phyloP scores from a whole-genome alignment of 2,113 vertebrate species.

The Nematolebias whitei region DNA sequence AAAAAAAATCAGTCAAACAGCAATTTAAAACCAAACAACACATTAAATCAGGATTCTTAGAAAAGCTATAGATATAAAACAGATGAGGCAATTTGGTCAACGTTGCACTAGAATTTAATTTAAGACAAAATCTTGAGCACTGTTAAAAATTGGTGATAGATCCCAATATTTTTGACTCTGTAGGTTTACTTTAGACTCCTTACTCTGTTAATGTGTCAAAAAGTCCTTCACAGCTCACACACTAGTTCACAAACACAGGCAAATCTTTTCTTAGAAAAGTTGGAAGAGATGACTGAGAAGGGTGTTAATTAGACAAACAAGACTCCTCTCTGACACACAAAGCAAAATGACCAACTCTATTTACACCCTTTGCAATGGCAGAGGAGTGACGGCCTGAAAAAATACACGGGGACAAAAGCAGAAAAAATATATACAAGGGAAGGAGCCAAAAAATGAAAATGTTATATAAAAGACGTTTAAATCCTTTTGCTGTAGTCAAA shows the following conservation, averaged over 20 bases:
- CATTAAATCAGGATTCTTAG: neutral
- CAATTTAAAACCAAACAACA: constrained; percentile 24
- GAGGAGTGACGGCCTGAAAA: neutral
- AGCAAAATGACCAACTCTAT: neutral
- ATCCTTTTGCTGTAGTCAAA: neutral
- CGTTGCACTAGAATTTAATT: constrained; percentile 7
- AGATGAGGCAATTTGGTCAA: constrained; percentile 18
- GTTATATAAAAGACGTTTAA: constrained; percentile 34
- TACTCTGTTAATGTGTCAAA: constrained; percentile 1
- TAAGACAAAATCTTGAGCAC: constrained; percentile 3
- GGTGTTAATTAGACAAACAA: neutral
- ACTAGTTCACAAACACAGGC: neutral
- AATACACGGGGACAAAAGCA: neutral
- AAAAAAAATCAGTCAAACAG: constrained; percentile 26
- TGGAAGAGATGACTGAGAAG: neutral
- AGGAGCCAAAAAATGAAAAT: constrained; percentile 6
- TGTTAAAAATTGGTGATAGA: constrained; percentile 10
- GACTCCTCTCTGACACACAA: neutral
- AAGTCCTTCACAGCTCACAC: constrained; percentile 6
- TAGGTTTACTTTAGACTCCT: constrained; percentile 12
- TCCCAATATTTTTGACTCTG: neutral
- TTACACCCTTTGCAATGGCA: neutral
- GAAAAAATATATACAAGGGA: neutral
- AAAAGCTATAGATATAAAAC: constrained; percentile 22
- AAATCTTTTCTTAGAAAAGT: neutral